phyloP scores from a whole-genome alignment of 2,888 invertebrate genomes.

The Xestia sexstrigata region DNA sequence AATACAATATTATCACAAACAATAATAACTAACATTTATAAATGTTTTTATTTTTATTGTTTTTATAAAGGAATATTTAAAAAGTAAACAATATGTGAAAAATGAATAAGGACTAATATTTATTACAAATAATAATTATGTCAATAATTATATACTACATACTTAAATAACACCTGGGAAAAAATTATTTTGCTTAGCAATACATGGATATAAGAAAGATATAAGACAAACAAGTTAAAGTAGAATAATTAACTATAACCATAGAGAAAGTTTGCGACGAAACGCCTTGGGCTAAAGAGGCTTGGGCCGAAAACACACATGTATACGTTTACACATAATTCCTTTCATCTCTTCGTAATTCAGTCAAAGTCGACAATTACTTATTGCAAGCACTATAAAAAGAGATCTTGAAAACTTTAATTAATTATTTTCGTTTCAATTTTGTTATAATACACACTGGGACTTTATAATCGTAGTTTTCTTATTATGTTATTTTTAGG shows the following conservation, averaged over 20 bases:
- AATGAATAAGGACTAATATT: too few relatives aligned
- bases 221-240: background rate
- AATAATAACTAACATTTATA: background rate
- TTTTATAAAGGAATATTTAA: too few relatives aligned
- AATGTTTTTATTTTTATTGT: too few relatives aligned
- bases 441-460: background rate
- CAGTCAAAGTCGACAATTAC: background rate
- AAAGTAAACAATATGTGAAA: too few relatives aligned
- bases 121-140: background rate
- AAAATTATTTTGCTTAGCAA: background rate
- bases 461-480: background rate
- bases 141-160: background rate
- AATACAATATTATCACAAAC: background rate
- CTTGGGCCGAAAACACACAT: too few relatives aligned
- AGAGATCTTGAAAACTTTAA: conserved; percentile 18
- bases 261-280: background rate
- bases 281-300: background rate
- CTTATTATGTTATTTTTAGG: background rate
- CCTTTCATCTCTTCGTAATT: background rate
- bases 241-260: background rate
- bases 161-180: background rate
- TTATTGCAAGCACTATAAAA: background rate
- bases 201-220: too few relatives aligned
- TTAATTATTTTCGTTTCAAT: background rate
- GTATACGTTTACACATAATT: too few relatives aligned